Conservation (phyloP, 2,888 invertebrate species). For the Epirrhoe tristata region DNA sequence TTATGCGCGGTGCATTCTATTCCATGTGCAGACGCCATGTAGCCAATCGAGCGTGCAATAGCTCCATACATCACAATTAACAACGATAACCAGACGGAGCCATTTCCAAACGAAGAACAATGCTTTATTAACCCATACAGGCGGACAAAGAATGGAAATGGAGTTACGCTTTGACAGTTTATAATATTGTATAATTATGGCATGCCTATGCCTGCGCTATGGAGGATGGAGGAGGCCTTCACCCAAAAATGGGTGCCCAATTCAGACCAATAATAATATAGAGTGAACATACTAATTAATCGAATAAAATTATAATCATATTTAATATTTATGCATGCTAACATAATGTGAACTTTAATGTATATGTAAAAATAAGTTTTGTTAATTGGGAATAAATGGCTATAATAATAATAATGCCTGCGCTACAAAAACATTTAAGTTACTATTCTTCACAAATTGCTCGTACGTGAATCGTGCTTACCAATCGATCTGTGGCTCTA, state of each 20-base stretch:
- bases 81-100: conserved; percentile 55
- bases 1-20: conserved; percentile 63
- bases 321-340: too few species aligned
- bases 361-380: too few species aligned
- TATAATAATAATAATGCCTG: conserved; percentile 56
- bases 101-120: conserved; percentile 61
- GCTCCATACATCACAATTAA: conserved; percentile 57
- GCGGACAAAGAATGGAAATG: conserved; percentile 55
- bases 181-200: conserved; percentile 74
- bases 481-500: conserved; percentile 77
- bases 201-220: too few species aligned
- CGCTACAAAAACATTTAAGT: conserved; percentile 76
- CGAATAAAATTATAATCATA: too few species aligned
- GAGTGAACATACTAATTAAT: too few species aligned
- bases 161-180: conserved; percentile 63
- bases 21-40: conserved; percentile 54
- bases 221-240: too few species aligned
- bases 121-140: conserved; percentile 56
- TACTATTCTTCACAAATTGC: conserved; percentile 81
- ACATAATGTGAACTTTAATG: too few species aligned
- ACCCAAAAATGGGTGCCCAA: too few species aligned
- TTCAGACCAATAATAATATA: too few species aligned
- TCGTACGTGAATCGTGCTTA: conserved; percentile 81
- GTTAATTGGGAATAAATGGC: too few species aligned
- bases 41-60: conserved; percentile 57